Base-by-base conservation (phyloP, 2,113 vertebrate genomes). In the Nothocercus julius region DNA sequence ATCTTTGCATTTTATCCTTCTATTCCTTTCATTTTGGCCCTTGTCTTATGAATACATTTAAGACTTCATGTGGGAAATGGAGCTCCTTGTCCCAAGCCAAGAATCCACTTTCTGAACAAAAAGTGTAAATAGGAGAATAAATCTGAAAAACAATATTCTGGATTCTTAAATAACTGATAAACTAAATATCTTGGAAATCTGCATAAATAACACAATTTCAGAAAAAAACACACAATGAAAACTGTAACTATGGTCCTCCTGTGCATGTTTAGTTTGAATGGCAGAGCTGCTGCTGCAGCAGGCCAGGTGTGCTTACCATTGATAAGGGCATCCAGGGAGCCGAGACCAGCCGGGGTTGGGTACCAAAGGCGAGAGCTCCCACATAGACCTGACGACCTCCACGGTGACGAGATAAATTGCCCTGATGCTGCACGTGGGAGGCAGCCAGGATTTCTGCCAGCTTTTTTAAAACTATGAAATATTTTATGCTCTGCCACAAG, bases 11-110 rank as follows among this genome's bases (percentile, higher is more conserved):
- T 90, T 77, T 69, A 63, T 89, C 59, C 45, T 80, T 72, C 58
- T 76, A 76, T 73, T 79, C 8, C 18, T 80, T 92, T 82, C 32
- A 59, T 70, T 85, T 93, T 92, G 74, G 22, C 68, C 54, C 42
- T 85, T 73, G 81, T 69, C 27, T 70, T 22, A 38, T 67, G 80
- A 13, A 6, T 81, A 51, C n/a, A 67, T 63, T 62, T 74, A 85
- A 54, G 9, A 54, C 13, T 92, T 85, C 53, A 95, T 30, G 78
- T 28, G 83, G 79, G 91, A 92, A 70, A 4, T 27, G 51, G 10
- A 75, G 30, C 59, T 83, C 69, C 78, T 92, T 95, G 76, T 78
- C 32, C 5, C 4, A 47, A 78, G 34, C 76, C 87, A 95, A 87
- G 36, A 90, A 93, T 36, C 22, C 12, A 18, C 59, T 89, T 76